Evolutionary conservation across 2,797 vertebrate genomes (phyloP).

Genomic region (Centropyge bicolor): DNA sequence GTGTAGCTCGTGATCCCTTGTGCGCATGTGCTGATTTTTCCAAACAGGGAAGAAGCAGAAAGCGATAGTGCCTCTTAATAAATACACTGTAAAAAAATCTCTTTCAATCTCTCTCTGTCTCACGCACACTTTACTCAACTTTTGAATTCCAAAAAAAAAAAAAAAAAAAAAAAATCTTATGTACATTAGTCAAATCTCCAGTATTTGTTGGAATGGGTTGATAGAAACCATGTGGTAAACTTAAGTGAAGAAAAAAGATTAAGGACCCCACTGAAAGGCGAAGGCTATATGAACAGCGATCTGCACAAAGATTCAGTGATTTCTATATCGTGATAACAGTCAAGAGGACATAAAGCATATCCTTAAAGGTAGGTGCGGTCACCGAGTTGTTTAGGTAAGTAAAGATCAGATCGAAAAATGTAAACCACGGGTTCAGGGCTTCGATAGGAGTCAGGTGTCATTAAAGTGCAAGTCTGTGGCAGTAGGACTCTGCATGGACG

Average conservation of each 20-base stretch:
- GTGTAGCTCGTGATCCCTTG: constrained; percentile 40
- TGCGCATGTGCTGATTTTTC: constrained; percentile 51
- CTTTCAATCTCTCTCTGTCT: constrained; percentile 67
- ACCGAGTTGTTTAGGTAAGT: constrained; percentile 85
- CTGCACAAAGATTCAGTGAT: constrained; percentile 85
- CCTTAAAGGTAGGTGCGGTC: constrained; percentile 91
- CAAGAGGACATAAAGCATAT: constrained; percentile 85
- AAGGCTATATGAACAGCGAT: constrained; percentile 84
- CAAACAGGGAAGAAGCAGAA: constrained; percentile 54
- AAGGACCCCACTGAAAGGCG: constrained; percentile 82
- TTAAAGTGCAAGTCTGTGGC: constrained; percentile 92
- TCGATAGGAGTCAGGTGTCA: constrained; percentile 84
- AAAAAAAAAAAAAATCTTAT: constrained; percentile 64
- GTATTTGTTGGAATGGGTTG: constrained; percentile 73
- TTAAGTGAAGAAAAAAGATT: constrained; percentile 76
- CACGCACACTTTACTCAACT: constrained; percentile 45
- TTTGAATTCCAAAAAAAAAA: constrained; percentile 28
- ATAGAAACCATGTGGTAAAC: constrained; percentile 74
- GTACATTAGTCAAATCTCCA: constrained; percentile 76
- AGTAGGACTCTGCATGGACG: constrained; percentile 85
- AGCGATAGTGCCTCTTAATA: constrained; percentile 9
- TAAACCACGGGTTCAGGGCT: constrained; percentile 87
- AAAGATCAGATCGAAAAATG: constrained; percentile 85
- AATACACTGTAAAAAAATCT: constrained; percentile 46
- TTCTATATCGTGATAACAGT: constrained; percentile 85